Evolutionary conservation across 1,140 invertebrate species (phyloP), one percentile per base, ranked within the genome.

Genomic region (Thalassaphorura encarpata): DNA sequence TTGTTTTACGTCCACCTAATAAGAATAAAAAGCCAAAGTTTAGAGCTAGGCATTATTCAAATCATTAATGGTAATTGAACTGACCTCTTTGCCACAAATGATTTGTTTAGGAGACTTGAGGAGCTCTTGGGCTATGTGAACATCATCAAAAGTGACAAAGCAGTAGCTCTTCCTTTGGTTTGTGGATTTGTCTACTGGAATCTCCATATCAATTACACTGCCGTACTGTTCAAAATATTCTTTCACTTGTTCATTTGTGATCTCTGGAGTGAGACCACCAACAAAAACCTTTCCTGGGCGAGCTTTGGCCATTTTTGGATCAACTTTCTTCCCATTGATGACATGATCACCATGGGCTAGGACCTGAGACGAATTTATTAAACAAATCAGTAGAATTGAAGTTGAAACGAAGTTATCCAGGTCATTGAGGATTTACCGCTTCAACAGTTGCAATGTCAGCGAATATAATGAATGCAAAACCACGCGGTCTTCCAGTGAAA

Each of bases 401-500:
- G n/a, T n/a, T n/a, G n/a, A n/a, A n/a, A n/a, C n/a, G n/a, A n/a
- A n/a, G n/a, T n/a, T n/a, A n/a, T n/a, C n/a, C n/a, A n/a, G n/a
- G n/a, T n/a, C n/a, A 36, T 36, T 36, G 11, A 11, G 33, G n/a
- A 36, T n/a, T 36, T 36, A 36, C 33, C 11, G 33, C n/a, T 61
- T 83, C 80, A 49, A 83, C 76, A 40, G 77, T 72, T 58, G 79
- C 77, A 19, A 79, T 71, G 62, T 73, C 73, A 45, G 77, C 75
- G 68, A 83, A 84, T 36, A 82, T 79, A 62, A 84, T 77, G 68
- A 85, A 85, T 21, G 80, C 81, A 69, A 84, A 84, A 11, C 81
- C 81, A 66, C 82, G 69, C 3, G 79, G 79, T 53, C 79, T 68
- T 29, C 80, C 79, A 54, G 79, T 82, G 49, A 76, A 76, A 0